A percentile compares a stretch with the other conserved stretches of the same genome.
phyloP scores from a whole-genome alignment of 1,140 invertebrate species.

The Meteorus sp. region DNA sequence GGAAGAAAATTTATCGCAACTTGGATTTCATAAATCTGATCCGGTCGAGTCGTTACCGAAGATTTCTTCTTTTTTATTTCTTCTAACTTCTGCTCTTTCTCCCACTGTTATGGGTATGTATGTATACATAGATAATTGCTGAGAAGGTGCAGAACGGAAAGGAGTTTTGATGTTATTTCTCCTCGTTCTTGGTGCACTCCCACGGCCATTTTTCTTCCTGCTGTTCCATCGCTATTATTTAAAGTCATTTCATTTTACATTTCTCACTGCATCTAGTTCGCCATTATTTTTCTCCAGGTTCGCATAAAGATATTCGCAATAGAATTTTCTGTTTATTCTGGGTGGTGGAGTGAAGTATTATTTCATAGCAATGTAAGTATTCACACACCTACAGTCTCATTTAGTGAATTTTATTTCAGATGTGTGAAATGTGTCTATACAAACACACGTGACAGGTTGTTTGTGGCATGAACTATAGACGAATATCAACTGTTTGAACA shows the following conservation, averaged over 20 bases:
- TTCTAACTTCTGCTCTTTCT: neutral
- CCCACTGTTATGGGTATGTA: neutral
- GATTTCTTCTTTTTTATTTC: neutral
- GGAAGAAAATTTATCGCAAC: neutral
- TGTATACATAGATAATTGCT: too few relatives aligned
- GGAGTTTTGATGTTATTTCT: slow-evolving; percentile 7
- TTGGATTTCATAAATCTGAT: neutral
- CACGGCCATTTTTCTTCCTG: slow-evolving; percentile 1
- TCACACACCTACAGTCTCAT: too few relatives aligned
- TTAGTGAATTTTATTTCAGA: too few relatives aligned
- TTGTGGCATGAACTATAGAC: too few relatives aligned
- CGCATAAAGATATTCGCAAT: too few relatives aligned
- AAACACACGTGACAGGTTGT: too few relatives aligned
- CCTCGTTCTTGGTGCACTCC: slow-evolving; percentile 4
- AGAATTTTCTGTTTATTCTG: too few relatives aligned
- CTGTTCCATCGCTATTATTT: neutral
- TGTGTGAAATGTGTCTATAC: too few relatives aligned
- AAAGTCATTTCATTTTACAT: neutral
- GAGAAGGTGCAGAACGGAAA: neutral
- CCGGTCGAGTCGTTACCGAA: neutral
- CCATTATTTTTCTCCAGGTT: too few relatives aligned
- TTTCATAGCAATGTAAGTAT: too few relatives aligned
- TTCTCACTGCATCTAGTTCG: neutral
- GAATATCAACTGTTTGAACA: too few relatives aligned
- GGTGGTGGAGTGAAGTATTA: too few relatives aligned